Base-by-base conservation (phyloP, 2,888 invertebrate species). In the Erannis defoliaria region DNA sequence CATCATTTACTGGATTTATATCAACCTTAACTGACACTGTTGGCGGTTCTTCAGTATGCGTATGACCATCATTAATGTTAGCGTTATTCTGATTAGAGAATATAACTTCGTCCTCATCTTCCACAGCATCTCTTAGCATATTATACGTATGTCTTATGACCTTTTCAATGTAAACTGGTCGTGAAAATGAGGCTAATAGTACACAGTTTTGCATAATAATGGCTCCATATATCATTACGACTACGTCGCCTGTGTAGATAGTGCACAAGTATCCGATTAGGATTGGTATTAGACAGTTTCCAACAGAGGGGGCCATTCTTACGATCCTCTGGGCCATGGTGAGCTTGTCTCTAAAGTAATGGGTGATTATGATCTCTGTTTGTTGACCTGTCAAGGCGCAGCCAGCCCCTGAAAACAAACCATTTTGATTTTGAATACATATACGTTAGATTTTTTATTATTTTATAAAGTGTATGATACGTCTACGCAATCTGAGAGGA, bases 91-190 rank as follows among this genome's bases (percentile, higher is more conserved):
- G 88, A 67, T 90, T 91, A 0, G 94, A 92, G 70, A 94, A 94
- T 69, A 94, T 94, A 2, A 94, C 93, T 79, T 94, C 94, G 68
- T 94, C 94, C 16, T 94, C 93, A 50, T 93, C 93, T 59, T 94
- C 93, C 0, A 82, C 87, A 0, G 88, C 89, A 21, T 90, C 93
- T 56, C 90, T 75, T 1, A 93, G 74, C 83, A 89, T 89, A 66
- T 92, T 93, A 67, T 93, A 93, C 0, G 90, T 93, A 55, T 82
- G 82, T 70, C 84, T 81, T n/a, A 93, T 81, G 1, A 90, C 90
- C 64, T 76, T 88, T 71, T 90, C 91, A 55, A 93, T 89, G 68
- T 95, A 95, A 38, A 90, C 75, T 0, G 95, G 95, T 56, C 94
- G 88, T 14, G 90, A 89, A 67, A 93, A 94, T 0, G 93, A 83